Conservation (phyloP, 2,113 vertebrate species). For the Mobula birostris region DNA sequence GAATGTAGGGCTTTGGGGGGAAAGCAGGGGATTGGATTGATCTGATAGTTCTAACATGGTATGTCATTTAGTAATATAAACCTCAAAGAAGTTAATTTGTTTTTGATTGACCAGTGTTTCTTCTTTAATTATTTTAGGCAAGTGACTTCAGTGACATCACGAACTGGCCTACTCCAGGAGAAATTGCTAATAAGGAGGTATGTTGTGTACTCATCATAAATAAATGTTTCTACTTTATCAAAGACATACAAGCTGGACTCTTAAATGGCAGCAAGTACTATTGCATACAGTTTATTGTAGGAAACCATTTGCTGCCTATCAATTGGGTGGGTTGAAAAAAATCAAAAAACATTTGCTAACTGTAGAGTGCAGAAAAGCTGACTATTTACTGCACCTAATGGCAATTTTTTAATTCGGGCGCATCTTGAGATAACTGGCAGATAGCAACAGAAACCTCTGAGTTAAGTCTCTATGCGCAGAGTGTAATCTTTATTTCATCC, state of each 20-base stretch:
- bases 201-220: constrained; percentile 40
- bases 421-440: too few relatives aligned
- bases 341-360: too few relatives aligned
- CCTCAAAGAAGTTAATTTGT: neutral
- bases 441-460: neutral
- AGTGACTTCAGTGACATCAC: constrained; percentile 83
- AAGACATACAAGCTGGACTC: neutral
- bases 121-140: constrained; percentile 55
- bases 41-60: neutral
- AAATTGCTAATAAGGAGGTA: constrained; percentile 82
- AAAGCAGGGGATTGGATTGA: neutral
- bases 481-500: neutral
- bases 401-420: too few relatives aligned
- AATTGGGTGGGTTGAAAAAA: too few relatives aligned
- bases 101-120: neutral
- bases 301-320: too few relatives aligned
- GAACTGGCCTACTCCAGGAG: constrained; percentile 91
- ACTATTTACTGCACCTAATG: too few relatives aligned
- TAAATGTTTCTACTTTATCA: neutral
- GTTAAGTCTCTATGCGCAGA: neutral
- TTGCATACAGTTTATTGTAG: too few relatives aligned
- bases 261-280: neutral
- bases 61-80: neutral
- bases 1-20: neutral
- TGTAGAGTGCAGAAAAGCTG: too few relatives aligned